A percentile compares a stretch with the other conserved stretches of the same genome.
phyloP scores from a whole-genome alignment of 2,888 invertebrate genomes.

The Julus scanicus region DNA sequence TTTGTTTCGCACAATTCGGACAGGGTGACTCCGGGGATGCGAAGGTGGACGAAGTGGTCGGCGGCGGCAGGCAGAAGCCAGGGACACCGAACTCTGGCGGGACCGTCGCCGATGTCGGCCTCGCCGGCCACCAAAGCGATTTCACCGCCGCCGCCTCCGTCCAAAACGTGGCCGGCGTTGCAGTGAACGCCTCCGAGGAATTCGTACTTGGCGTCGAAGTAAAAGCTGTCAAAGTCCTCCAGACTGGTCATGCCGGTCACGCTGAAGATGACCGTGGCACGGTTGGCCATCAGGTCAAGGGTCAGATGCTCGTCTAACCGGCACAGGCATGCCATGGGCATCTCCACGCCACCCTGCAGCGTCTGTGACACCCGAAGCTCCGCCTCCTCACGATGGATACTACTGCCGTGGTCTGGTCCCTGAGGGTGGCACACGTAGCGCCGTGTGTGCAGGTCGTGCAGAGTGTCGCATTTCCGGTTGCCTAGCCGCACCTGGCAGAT shows the following conservation, averaged over 20 bases:
- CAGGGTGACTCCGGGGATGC: conserved; percentile 60
- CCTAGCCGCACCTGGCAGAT: conserved; percentile 69
- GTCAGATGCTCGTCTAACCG: conserved; percentile 73
- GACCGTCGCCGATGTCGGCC: conserved; percentile 77
- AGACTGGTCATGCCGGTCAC: conserved; percentile 83
- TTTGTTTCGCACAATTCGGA: conserved; percentile 74
- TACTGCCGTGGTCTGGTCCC: background rate
- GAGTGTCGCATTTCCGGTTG: conserved; percentile 75
- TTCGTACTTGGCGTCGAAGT: conserved; percentile 83
- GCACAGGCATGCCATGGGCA: conserved; percentile 71
- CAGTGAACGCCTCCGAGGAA: conserved; percentile 79
- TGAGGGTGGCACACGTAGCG: conserved; percentile 73
- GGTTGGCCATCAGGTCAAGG: conserved; percentile 76
- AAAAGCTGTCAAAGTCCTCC: conserved; percentile 82
- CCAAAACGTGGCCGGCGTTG: conserved; percentile 73
- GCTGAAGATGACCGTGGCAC: conserved; percentile 79
- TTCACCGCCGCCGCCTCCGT: conserved; percentile 81
- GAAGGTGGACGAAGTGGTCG: conserved; percentile 61
- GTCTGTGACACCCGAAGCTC: conserved; percentile 59
- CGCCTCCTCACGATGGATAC: conserved; percentile 52
- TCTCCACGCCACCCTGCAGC: conserved; percentile 71
- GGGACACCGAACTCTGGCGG: conserved; percentile 59
- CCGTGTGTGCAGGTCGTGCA: conserved; percentile 77
- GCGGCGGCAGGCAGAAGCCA: conserved; percentile 61
- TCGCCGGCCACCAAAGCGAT: conserved; percentile 78